Base-by-base conservation (phyloP, 2,797 vertebrate genomes). In the Thunnus albacares region DNA sequence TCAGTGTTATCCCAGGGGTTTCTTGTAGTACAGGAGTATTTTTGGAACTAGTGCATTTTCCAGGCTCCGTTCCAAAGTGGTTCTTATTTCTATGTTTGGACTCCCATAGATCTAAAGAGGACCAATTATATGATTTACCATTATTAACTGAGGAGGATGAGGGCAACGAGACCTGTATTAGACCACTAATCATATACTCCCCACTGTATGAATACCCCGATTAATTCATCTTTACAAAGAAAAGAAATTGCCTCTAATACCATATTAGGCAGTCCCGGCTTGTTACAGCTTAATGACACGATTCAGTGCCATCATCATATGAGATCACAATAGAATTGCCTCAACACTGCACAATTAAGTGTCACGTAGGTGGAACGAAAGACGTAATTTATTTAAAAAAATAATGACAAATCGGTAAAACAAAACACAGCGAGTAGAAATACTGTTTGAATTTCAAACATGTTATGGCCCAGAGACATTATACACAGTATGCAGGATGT, bases 1-100 rank as follows among this genome's bases (percentile, higher is more conserved):
- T 49, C 20, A 30, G n/a, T 1, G 6, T 77, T 80, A 65, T 79
- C 86, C 73, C 82, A 1, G 2, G 59, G 76, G 82, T 52, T 62
- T 60, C 68, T 75, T 59, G 49, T 75, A 60, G 81, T 79, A 69
- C 59, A 28, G 43, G 26, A 57, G 61, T 76, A 67, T 85, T 85
- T 80, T 84, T 77, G 64, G 62, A 66, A 53, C 35, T 43, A 6
- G 65, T 75, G 63, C 26, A 70, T 74, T 84, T 89, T 88, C 79
- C 79, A 81, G 59, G 67, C 83, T 74, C 60, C 0, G 17, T 72
- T 87, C 78, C 67, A 82, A 74, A 71, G 58, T 33, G n/a, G 20
- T 30, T 82, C 33, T 71, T 41, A 70, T 84, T 77, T 79, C 53
- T 70, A 53, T 65, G 56, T 87, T 89, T 78, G 43, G 71, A 59